phyloP scores from a whole-genome alignment of 2,888 invertebrate genomes.

The Brachyptera putata region DNA sequence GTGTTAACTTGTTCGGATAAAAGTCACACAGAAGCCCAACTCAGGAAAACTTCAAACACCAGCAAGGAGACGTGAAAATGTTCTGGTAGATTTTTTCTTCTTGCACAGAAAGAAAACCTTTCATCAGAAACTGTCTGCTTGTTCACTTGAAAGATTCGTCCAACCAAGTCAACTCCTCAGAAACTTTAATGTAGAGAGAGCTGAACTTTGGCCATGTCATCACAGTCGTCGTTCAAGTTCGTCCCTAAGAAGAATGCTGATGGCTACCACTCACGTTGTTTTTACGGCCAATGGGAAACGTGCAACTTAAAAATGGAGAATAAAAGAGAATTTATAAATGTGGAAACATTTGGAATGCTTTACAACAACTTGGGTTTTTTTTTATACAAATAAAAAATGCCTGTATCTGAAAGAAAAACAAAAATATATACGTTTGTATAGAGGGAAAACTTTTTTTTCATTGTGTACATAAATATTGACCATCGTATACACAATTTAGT shows the following conservation, averaged over 20 bases:
- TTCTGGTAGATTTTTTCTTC: not conserved
- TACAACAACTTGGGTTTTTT: not conserved
- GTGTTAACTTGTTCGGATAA: conserved; percentile 21
- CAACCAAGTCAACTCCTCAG: conserved; percentile 4
- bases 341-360: not conserved
- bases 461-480: not conserved
- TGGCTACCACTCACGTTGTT: not conserved
- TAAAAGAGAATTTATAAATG: not conserved
- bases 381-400: not conserved
- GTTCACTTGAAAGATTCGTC: not conserved
- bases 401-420: not conserved
- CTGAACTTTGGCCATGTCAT: not conserved
- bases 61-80: not conserved
- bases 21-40: conserved; percentile 12
- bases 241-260: not conserved
- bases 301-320: not conserved
- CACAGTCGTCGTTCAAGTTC: not conserved
- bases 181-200: conserved; percentile 11
- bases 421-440: not conserved
- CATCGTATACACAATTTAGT: too few species aligned
- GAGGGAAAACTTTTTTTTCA: not conserved
- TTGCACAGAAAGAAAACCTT: not conserved
- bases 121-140: not conserved
- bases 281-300: not conserved
- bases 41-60: not conserved